Evolutionary conservation across 2,888 invertebrate species (phyloP).

Genomic region (Drosophila fulvimacula): DNA sequence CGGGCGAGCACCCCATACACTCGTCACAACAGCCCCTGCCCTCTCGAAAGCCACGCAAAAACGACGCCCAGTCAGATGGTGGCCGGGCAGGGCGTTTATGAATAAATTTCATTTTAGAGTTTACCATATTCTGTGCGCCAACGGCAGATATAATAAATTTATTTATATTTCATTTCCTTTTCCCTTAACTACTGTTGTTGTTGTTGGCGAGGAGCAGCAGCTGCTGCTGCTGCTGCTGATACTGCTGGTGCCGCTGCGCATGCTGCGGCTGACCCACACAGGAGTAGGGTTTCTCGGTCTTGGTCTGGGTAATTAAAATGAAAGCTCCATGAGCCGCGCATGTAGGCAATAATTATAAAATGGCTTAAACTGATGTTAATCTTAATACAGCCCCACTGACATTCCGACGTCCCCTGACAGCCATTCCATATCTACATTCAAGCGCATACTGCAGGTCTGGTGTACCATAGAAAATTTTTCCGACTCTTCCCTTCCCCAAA

Average conservation of each 20-base stretch:
- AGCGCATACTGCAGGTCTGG: slow-evolving; percentile 1
- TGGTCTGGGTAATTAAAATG: slow-evolving; percentile 71
- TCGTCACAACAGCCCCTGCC: slow-evolving; percentile 5
- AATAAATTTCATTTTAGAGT: slow-evolving; percentile 81
- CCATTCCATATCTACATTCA: slow-evolving; percentile 38
- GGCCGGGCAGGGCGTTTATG: slow-evolving; percentile 66
- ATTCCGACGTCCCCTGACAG: slow-evolving; percentile 60
- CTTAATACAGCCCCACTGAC: slow-evolving; percentile 63
- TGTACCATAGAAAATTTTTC: not conserved
- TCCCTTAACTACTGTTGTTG: slow-evolving; percentile 25
- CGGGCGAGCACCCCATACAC: slow-evolving; percentile 29
- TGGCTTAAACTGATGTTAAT: slow-evolving; percentile 78
- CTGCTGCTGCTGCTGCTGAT: slow-evolving; percentile 37
- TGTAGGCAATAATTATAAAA: slow-evolving; percentile 80
- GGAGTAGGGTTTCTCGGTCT: slow-evolving; percentile 18
- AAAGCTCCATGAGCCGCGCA: slow-evolving; percentile 64
- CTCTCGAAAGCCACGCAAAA: slow-evolving; percentile 1
- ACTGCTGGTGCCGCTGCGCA: slow-evolving; percentile 19
- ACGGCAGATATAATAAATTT: slow-evolving; percentile 77
- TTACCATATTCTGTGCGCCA: slow-evolving; percentile 66
- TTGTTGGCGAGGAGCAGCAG: slow-evolving; percentile 33
- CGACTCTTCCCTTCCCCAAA: not conserved
- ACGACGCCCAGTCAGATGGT: slow-evolving; percentile 32
- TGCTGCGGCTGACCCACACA: slow-evolving; percentile 14
- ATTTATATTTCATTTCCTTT: slow-evolving; percentile 78